phyloP scores from a whole-genome alignment of 2,113 vertebrate genomes.

The Leptosomus discolor region DNA sequence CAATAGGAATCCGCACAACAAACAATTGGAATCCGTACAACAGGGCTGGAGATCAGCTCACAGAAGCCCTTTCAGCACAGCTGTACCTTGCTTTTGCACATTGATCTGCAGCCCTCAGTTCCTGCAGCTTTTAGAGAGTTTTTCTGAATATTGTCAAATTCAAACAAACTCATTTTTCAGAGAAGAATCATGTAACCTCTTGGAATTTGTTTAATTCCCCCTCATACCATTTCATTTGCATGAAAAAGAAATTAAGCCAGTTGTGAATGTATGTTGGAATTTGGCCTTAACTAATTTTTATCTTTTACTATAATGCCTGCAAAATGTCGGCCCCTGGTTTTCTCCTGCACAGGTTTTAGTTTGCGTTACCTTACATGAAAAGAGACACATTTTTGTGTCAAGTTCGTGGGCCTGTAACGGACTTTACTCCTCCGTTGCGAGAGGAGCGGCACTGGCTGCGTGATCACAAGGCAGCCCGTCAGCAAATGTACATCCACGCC shows the following conservation, averaged over 20 bases:
- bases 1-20: neutral
- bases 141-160: neutral
- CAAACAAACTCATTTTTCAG: neutral
- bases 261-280: conserved; percentile 46
- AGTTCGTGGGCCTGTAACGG: neutral
- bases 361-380: neutral
- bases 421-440: neutral
- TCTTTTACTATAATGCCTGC: neutral
- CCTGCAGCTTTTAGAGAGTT: neutral
- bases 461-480: neutral
- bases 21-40: neutral
- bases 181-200: neutral
- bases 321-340: neutral
- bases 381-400: neutral
- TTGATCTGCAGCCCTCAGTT: neutral
- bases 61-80: neutral
- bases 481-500: neutral
- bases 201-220: neutral
- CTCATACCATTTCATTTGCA: neutral
- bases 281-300: conserved; percentile 40
- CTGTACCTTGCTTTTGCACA: neutral
- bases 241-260: neutral
- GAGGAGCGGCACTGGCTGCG: neutral
- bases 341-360: neutral
- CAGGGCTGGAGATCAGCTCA: neutral